Evolutionary conservation across 2,113 vertebrate genomes (phyloP).

Genomic region (Uropsilus gracilis): DNA sequence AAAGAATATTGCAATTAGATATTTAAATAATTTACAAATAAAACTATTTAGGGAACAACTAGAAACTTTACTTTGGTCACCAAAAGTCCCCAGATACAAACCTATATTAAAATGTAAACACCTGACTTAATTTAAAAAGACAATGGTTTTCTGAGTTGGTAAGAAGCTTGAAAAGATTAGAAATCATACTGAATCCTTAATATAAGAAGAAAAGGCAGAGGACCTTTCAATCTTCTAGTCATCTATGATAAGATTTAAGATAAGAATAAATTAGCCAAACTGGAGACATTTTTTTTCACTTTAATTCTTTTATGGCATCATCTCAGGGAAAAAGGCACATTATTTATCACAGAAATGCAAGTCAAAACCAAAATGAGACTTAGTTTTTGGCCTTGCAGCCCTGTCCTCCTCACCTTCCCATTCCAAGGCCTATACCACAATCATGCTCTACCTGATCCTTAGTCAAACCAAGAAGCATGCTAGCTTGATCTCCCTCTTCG

Average conservation of each 20-base stretch:
- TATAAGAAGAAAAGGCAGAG: neutral
- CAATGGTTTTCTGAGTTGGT: neutral
- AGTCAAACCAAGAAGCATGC: no score
- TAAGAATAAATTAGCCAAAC: neutral
- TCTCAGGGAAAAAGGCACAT: neutral
- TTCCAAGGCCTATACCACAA: no score
- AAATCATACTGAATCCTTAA: neutral
- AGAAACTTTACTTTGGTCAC: neutral
- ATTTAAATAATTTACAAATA: slow-evolving; percentile 17
- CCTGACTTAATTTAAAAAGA: neutral
- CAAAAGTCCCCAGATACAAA: neutral
- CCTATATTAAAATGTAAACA: slow-evolving; percentile 28
- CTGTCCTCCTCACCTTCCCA: no score
- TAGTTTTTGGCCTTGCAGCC: no score
- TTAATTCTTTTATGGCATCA: neutral
- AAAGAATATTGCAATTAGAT: slow-evolving; percentile 21
- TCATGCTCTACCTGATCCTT: no score
- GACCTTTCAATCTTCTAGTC: neutral
- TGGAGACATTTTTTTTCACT: neutral
- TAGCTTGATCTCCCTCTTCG: no score
- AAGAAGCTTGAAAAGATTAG: neutral
- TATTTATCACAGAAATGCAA: neutral
- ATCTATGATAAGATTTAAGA: neutral
- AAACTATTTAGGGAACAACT: neutral
- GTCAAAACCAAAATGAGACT: neutral